phyloP scores from a whole-genome alignment of 2,797 vertebrate species.

The Pogoniulus pusillus region DNA sequence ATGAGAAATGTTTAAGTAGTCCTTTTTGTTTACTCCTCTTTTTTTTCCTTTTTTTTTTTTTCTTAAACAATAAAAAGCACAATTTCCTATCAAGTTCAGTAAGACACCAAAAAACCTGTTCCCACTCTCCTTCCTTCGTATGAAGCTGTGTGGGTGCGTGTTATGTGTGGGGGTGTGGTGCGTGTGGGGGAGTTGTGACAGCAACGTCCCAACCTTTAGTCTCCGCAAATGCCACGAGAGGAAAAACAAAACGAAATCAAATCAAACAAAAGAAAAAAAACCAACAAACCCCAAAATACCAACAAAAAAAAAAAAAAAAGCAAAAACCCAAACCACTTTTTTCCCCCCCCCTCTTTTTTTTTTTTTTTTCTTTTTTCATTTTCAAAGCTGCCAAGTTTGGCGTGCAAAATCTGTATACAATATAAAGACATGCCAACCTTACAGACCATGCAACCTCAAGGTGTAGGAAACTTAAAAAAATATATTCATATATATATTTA shows the following conservation, averaged over 20 bases:
- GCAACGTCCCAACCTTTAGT: slow-evolving; percentile 56
- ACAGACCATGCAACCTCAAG: slow-evolving; percentile 80
- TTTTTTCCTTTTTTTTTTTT: slow-evolving; percentile 38
- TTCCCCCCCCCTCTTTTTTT: too few species aligned
- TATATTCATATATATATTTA: slow-evolving; percentile 82
- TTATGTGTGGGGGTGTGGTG: too few species aligned
- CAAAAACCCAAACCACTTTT: neutral
- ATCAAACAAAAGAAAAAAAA: neutral
- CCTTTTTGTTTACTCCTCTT: slow-evolving; percentile 62
- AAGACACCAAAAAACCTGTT: slow-evolving; percentile 59
- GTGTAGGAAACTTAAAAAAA: slow-evolving; percentile 84
- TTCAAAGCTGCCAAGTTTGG: slow-evolving; percentile 80
- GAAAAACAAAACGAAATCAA: neutral
- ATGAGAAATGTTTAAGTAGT: slow-evolving; percentile 82
- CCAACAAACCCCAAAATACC: too few species aligned
- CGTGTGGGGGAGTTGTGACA: slow-evolving; percentile 13
- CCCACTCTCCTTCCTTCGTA: slow-evolving; percentile 56
- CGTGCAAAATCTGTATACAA: slow-evolving; percentile 78
- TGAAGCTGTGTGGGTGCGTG: slow-evolving; percentile 4
- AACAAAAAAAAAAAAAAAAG: too few species aligned
- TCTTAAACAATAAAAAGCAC: slow-evolving; percentile 77
- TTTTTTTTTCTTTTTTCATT: neutral
- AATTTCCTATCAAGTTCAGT: slow-evolving; percentile 69
- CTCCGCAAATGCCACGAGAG: slow-evolving; percentile 68
- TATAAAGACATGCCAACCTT: slow-evolving; percentile 78